Evolutionary conservation across 2,888 invertebrate species (phyloP).

Genomic region (Caenorhabditis doughertyi): DNA sequence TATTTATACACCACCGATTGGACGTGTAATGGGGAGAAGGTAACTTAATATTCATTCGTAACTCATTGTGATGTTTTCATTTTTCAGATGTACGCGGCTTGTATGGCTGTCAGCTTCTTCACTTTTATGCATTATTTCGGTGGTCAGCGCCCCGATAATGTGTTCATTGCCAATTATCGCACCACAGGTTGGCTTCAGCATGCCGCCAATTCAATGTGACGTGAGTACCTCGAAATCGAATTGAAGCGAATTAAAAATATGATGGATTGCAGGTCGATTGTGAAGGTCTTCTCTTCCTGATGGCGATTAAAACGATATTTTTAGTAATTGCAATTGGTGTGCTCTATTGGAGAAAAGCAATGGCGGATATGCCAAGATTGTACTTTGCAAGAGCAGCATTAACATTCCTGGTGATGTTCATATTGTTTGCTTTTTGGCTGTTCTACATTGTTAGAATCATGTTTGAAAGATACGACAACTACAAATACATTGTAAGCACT

Average conservation of each 20-base stretch:
- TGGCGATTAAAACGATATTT: slow-evolving; percentile 77
- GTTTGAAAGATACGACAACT: slow-evolving; percentile 82
- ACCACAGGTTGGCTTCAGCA: slow-evolving; percentile 67
- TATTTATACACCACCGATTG: slow-evolving; percentile 66
- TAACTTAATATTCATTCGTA: slow-evolving; percentile 25
- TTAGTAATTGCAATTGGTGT: slow-evolving; percentile 74
- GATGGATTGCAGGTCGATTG: slow-evolving; percentile 73
- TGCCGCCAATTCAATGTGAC: slow-evolving; percentile 76
- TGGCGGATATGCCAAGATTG: slow-evolving; percentile 79
- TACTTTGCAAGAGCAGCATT: slow-evolving; percentile 77
- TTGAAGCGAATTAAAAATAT: slow-evolving; percentile 39
- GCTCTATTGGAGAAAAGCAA: slow-evolving; percentile 72
- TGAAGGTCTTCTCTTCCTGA: slow-evolving; percentile 76
- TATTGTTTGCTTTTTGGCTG: slow-evolving; percentile 97
- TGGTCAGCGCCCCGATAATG: slow-evolving; percentile 80
- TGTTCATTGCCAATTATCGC: slow-evolving; percentile 74
- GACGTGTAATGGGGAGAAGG: slow-evolving; percentile 72
- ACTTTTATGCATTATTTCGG: slow-evolving; percentile 72
- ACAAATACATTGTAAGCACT: slow-evolving; percentile 68
- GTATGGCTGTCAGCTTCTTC: slow-evolving; percentile 74
- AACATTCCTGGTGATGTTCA: slow-evolving; percentile 87
- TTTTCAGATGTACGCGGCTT: slow-evolving; percentile 77
- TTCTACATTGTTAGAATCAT: slow-evolving; percentile 93
- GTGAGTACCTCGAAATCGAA: slow-evolving; percentile 62
- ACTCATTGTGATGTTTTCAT: slow-evolving; percentile 11